Base-by-base conservation (phyloP, 2,113 vertebrate genomes). In the Mellivora capensis region DNA sequence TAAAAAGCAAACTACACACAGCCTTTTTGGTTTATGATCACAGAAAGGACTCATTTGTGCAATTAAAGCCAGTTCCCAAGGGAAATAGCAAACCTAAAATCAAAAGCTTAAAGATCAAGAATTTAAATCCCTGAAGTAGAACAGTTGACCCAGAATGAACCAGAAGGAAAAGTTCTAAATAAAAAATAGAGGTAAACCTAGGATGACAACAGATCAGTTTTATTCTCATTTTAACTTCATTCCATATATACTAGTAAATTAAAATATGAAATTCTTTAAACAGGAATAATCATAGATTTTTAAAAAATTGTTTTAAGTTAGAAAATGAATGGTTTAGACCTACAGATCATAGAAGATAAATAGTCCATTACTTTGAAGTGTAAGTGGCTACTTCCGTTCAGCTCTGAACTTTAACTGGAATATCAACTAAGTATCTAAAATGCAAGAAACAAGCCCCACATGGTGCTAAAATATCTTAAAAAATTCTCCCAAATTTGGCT, bases 1-100 rank as follows among this genome's bases (percentile, higher is more conserved):
- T 64, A 87, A 71, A 90, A 95, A 69, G 34, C 62, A 95, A 95
- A 94, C 67, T 84, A 90, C 94, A 96, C 97, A 92, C 31, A 93
- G 27, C 13, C 20, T 49, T 94, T 96, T 92, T 25, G 64, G 31
- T 96, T 96, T 90, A 52, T 87, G 72, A 92, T 90, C 94, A 95
- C 62, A 97, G 87, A 92, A 88, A 77, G 52, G 14, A 67, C 23
- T 76, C 87, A 93, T 84, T 92, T 94, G 39, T 93, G 62, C 37
- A 96, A 90, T 96, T 94, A 94, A 92, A 92, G 31, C 47, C 61
- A 4, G 25, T 83, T 93, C 27, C 93, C 87, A 95, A 87, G 74
- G 5, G 61, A 97, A 96, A 90, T 11, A 94, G 61, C n/a, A 93
- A 84, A 25, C 9, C 62, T 85, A 67, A 87, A 94, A 94, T 87